Base-by-base conservation (phyloP, 2,888 invertebrate genomes). In the Sisyra nigra region DNA sequence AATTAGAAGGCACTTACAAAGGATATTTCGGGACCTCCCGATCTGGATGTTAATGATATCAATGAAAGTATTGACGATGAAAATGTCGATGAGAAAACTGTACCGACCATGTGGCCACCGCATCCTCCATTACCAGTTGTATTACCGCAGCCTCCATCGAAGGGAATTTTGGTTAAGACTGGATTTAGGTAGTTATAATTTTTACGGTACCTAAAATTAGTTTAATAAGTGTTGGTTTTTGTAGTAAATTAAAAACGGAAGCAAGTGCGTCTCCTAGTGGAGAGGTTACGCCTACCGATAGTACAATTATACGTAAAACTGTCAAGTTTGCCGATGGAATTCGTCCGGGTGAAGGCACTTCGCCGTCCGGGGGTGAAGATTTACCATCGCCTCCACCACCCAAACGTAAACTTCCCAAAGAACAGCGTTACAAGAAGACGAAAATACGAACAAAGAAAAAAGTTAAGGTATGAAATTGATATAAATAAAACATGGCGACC, bases 281-380 rank as follows among this genome's bases (percentile, higher is more conserved):
- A n/a, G 47, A 47, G 19, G 15, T 32, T 13, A 43, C 41, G 10
- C 37, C 11, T 9, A 34, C 34, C 11, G 33, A 37, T 18, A 19
- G 6, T 19, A 10, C 19, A 17, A 48, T 45, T 42, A 48, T 46
- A 31, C 57, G 59, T 43, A 69, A 71, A 50, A 62, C 60, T 6
- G 75, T 76, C 2, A 69, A 69, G 50, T 76, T 76, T 52, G 73
- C 74, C 3, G 74, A 75, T 54, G 74, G 74, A 3, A 60, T 75
- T 13, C 62, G 63, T 45, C 75, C 75, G 1, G 75, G 71, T 1
- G 71, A 71, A 50, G 71, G 71, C 2, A 71, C 70, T 2, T 70
- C 70, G 44, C 69, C 71, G 0, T 71, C 70, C 19, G 71, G 67
- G 1, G 70, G 69, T 2, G 72, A 74, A 51, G 75, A 75, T 46